These are phyloP conservation scores for Bradypodion ventrale DNA, from an alignment of 2,797 vertebrate genomes.

Conservation along the genomic window DNA sequence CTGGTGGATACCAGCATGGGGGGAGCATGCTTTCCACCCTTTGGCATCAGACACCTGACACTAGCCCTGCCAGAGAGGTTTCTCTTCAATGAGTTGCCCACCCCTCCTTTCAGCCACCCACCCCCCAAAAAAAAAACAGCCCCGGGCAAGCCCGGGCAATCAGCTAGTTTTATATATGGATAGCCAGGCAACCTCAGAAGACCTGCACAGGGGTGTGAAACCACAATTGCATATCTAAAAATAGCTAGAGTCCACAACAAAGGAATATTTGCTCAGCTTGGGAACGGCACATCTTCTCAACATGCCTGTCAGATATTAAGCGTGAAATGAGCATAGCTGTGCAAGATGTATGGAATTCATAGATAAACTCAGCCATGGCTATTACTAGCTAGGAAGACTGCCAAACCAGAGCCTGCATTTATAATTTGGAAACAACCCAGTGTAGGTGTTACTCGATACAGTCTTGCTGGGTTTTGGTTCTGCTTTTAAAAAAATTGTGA, in stretches of 20 bases:
- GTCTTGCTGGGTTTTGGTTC: not conserved
- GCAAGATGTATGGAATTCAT: not conserved
- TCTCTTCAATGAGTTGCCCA: no score
- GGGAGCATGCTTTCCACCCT: no score
- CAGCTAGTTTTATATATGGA: no score
- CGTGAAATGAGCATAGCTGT: no score
- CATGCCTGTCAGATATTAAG: not conserved
- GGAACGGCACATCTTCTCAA: not conserved
- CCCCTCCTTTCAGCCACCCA: no score
- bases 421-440: not conserved
- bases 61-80: no score
- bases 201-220: no score
- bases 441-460: not conserved
- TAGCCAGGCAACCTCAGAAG: not conserved
- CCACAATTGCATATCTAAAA: not conserved
- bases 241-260: not conserved
- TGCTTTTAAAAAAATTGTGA: no score
- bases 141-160: no score
- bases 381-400: not conserved
- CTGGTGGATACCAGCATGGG: no score
- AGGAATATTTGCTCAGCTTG: not conserved
- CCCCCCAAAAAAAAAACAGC: no score
- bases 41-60: no score
- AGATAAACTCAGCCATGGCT: rapidly evolving
- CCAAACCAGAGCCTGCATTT: not conserved